Percentiles rank a stretch among this genome's conserved stretches.
Evolutionary conservation across 2,888 invertebrate genomes (phyloP).

Genomic region (Acanthosepion lycidas): DNA sequence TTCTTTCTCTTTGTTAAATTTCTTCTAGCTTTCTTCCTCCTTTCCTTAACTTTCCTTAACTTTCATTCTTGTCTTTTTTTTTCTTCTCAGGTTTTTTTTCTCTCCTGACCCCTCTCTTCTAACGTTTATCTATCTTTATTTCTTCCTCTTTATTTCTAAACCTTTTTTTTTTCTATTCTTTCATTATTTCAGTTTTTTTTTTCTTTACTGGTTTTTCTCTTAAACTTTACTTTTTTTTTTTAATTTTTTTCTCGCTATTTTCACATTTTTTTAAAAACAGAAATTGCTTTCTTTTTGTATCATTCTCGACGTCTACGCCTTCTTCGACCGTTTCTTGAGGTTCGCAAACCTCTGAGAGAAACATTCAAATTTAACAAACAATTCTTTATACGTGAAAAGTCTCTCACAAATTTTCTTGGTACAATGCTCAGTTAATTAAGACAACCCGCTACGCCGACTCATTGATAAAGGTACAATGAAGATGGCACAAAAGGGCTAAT

Average conservation of each 20-base stretch:
- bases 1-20: no score
- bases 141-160: not conserved
- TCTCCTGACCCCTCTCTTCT: not conserved
- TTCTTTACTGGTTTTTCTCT: not conserved
- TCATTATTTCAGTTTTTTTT: no score
- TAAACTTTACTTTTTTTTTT: not conserved
- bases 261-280: no score
- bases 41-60: no score
- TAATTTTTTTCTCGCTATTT: not conserved
- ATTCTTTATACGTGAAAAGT: not conserved
- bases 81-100: not conserved
- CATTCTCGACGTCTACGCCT: not conserved
- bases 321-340: not conserved
- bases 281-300: not conserved
- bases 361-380: constrained; percentile 33
- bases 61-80: not conserved
- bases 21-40: not conserved
- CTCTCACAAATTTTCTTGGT: not conserved
- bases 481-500: not conserved
- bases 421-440: not conserved
- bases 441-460: constrained; percentile 15
- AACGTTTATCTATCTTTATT: no score
- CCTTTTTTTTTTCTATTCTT: not conserved
- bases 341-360: not conserved
- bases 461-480: constrained; percentile 33